Evolutionary conservation across 2,113 vertebrate genomes (phyloP), one percentile per base, ranked within the genome.

Genomic region (Urocolius indicus): DNA sequence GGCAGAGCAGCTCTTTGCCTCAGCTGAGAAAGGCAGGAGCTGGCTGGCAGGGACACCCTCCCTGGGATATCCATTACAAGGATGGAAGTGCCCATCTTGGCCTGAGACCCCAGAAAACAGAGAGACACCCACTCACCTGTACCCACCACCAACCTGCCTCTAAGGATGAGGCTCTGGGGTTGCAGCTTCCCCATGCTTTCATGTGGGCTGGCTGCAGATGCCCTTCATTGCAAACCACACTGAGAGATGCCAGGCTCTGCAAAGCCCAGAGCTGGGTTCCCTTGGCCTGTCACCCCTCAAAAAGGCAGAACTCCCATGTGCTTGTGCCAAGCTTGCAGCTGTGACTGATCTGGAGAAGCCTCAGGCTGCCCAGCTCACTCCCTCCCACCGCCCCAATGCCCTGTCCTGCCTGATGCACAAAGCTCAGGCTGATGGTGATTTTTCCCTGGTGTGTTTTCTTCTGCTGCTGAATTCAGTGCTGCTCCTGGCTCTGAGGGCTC

Each of bases 321-420:
- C 19, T 48, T 38, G 32, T 1, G 3, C 11, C 74, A n/a, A 23
- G 23, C 76, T 72, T 24, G 49, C 43, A 67, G 81, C 49, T 9
- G 22, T 3, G 32, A 0, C 38, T 32, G 34, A 1, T 27, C 43
- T 49, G 74, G 51, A 32, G 55, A n/a, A n/a, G 12, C 24, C 61
- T 16, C 57, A 11, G 63, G 30, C 49, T 32, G 19, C 52, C 34
- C 43, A 13, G 5, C 59, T 43, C 12, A 0, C 65, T n/a, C 15
- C 38, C 34, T 80, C 48, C 43, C 10, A 2, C 55, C 45, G 4
- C 0, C 8, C 0, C 0, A 41, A 13, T 1, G 1, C 32, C n/a
- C 48, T 4, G 4, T 43, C 55, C 74, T 63, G 55, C 57, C 59
- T 1, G 6, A 16, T 4, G 3, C 34, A 46, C 74, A 71, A 11